Base-by-base conservation (phyloP, 1,140 invertebrate species). In the Drosophila parvula region DNA sequence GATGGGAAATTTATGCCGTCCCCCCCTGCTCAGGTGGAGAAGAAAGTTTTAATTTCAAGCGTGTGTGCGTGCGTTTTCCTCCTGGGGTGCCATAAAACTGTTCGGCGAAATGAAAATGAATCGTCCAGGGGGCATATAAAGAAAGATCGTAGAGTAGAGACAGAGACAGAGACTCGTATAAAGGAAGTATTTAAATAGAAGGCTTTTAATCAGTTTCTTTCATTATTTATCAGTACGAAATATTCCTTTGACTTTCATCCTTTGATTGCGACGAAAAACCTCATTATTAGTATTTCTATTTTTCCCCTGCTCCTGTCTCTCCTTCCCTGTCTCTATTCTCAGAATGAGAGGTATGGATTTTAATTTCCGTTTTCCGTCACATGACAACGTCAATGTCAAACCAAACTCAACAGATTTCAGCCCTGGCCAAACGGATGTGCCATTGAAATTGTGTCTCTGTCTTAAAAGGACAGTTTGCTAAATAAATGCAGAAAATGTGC, bases 311-410 rank as follows among this genome's bases (percentile, higher is more conserved):
- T 18, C 7, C 14, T 3, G 18, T 11, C 10, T 44, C n/a, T 38
- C 36, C 5, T 12, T 30, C 47, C 5, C n/a, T 10, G 1, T 8
- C 16, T 16, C 9, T 22, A 10, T 22, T 11, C 10, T 27, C 11
- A 14, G 36, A 41, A 36, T 44, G 27, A 36, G 10, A 18, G 16
- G 34, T 40, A 74, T 81, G 57, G 68, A 82, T 86, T 86, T 86
- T 82, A 86, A 86, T 86, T 88, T 86, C 82, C 82, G 82, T 64
- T 86, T 82, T 82, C 67, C 79, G 75, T 76, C 78, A 82, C 69
- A 86, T 86, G 67, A 51, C 79, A 65, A 71, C 65, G 79, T 82
- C 75, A 79, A 73, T 47, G 64, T 58, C 58, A 50, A 55, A 64
- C 50, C 44, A 30, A 47, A 44, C 27, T 36, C 28, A 27, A 30